Evolutionary conservation across 2,113 vertebrate species (phyloP), one percentile per base, ranked within the genome.

Genomic region (Corythornis cristatus): DNA sequence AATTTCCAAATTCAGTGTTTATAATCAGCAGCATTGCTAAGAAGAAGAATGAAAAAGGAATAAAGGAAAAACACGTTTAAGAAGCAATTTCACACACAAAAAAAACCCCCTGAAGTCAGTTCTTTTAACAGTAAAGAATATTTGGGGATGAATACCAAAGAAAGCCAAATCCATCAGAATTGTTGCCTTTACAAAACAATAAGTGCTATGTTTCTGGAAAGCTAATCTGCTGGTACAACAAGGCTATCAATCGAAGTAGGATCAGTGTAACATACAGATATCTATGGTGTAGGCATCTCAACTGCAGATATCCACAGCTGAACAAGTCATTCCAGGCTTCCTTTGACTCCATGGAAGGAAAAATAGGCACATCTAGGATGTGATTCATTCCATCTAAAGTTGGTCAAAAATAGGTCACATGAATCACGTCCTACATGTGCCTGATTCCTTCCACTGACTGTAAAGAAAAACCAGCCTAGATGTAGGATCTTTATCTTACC

Each of bases 361-460:
- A 89, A 92, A 78, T 17, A 89, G 50, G 18, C 50, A 66, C 1
- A 3, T 20, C 22, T 75, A 87, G 46, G 15, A 20, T 33, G 31
- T 71, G 83, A 93, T 81, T 90, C 42, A 62, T 84, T 84, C 73
- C 17, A 56, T 64, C 43, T 83, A 43, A 75, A 71, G 22, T 23
- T 62, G 43, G 73, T 92, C 68, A 92, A 72, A 81, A 93, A 74
- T 35, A 83, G 43, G 60, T 92, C 43, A 56, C 35, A 83, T 74
- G 80, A 88, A 88, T 93, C 60, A 88, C 0, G 0, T 67, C 46
- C 57, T 77, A 2, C 28, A 86, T 77, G 37, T 31, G 54, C n/a
- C n/a, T 81, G 48, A 53, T 93, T 93, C 29, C 43, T 75, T 90
- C 16, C n/a, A 17, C 17, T 64, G 61, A 37, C 40, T 43, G 37